phyloP scores from a whole-genome alignment of 2,113 vertebrate species.

The Mesembrinibis cayennensis region DNA sequence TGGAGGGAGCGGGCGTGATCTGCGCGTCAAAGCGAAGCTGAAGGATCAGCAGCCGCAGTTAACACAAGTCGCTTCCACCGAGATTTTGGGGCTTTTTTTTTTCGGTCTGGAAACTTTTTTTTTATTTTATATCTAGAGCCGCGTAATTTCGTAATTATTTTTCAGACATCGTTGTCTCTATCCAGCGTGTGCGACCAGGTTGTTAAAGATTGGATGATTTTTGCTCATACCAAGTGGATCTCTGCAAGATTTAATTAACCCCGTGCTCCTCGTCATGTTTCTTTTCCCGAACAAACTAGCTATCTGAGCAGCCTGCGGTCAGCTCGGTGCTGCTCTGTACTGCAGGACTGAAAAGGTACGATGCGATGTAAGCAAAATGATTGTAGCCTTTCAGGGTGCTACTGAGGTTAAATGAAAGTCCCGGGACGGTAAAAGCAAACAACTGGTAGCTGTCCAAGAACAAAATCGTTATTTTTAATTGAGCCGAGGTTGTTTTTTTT shows the following conservation, averaged over 20 bases:
- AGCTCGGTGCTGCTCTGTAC: not conserved
- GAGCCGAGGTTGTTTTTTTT: not conserved
- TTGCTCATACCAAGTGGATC: not conserved
- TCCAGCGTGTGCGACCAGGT: not conserved
- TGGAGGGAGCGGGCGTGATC: not conserved
- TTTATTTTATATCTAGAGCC: not conserved
- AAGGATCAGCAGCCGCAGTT: not conserved
- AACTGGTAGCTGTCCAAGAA: not conserved
- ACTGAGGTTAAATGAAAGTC: not conserved
- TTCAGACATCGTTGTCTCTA: not conserved
- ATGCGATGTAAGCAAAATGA: not conserved
- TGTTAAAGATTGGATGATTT: not conserved
- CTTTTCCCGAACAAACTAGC: not conserved
- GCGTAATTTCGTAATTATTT: not conserved
- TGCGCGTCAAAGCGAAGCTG: not conserved
- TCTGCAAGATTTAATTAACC: not conserved
- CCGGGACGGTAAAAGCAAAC: not conserved
- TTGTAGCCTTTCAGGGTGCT: not conserved
- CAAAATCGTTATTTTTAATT: conserved; percentile 55
- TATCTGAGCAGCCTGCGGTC: not conserved
- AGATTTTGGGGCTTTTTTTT: not conserved
- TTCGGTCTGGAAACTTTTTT: not conserved
- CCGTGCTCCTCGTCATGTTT: not conserved
- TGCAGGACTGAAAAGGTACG: not conserved
- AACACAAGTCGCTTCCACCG: not conserved